These are phyloP conservation scores for Cercopithecus petaurista DNA, from an alignment of 2,797 vertebrate genomes.

Conservation along the genomic window DNA sequence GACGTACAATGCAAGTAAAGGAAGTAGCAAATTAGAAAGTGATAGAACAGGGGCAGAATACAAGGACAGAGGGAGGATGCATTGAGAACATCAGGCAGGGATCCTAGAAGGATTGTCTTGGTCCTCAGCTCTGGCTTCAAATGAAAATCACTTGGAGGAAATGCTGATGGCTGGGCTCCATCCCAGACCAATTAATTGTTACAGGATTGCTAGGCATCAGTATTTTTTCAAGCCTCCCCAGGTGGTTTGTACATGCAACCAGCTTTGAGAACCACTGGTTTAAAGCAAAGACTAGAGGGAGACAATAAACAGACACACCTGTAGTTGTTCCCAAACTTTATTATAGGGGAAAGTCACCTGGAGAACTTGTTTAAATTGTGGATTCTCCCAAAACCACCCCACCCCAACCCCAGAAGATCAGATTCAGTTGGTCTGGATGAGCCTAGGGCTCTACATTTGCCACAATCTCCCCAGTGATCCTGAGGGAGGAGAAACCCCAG, in stretches of 20 bases:
- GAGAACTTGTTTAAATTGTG: slow-evolving; percentile 38
- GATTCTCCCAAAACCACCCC: slow-evolving; percentile 13
- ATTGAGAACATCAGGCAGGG: background rate
- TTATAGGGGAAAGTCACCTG: slow-evolving; percentile 45
- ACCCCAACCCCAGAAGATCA: background rate
- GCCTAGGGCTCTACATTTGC: background rate
- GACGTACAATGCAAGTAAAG: background rate
- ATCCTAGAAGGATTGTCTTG: background rate
- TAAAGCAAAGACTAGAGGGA: slow-evolving; percentile 33
- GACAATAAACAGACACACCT: slow-evolving; percentile 60
- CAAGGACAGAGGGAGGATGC: background rate
- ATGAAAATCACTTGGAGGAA: background rate
- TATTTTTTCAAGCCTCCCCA: background rate
- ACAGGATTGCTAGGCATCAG: background rate
- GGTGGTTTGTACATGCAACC: background rate
- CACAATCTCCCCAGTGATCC: background rate
- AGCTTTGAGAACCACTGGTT: background rate
- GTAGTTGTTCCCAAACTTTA: slow-evolving; percentile 43
- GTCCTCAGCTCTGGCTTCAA: background rate
- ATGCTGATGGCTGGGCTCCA: background rate
- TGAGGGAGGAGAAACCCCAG: background rate
- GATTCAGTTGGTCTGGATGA: background rate
- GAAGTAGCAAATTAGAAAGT: background rate
- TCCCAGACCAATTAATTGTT: background rate
- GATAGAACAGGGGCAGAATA: background rate